These are phyloP conservation scores for Lanistes nyassanus DNA, from an alignment of 1,140 invertebrate genomes.

Conservation along the genomic window DNA sequence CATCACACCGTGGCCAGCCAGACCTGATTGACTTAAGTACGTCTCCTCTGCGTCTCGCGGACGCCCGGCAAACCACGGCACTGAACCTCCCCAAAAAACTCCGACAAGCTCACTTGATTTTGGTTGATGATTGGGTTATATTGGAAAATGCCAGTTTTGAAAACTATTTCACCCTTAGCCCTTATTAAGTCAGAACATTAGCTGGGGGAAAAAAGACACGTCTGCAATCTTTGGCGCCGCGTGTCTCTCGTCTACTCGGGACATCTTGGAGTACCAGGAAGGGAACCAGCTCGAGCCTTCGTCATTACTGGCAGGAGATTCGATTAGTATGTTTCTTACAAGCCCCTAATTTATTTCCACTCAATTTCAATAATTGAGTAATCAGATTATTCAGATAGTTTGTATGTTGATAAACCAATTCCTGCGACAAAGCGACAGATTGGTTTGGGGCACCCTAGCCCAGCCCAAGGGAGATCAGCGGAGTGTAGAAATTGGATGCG, in stretches of 20 bases:
- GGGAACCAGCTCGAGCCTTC: neutral
- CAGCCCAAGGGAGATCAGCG: conserved; percentile 16
- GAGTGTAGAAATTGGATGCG: conserved; percentile 19
- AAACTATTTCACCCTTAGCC: conserved; percentile 30
- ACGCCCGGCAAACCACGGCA: too few species aligned
- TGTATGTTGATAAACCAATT: conserved; percentile 56
- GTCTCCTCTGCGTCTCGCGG: too few species aligned
- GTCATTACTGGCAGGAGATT: conserved; percentile 34
- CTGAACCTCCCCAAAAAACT: too few species aligned
- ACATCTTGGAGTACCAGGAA: neutral
- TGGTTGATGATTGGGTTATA: conserved; percentile 17
- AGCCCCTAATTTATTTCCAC: conserved; percentile 55
- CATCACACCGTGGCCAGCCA: too few species aligned
- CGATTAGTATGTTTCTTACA: conserved; percentile 53
- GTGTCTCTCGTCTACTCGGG: neutral
- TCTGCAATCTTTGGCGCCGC: conserved; percentile 25
- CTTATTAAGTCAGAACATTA: conserved; percentile 30
- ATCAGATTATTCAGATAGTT: conserved; percentile 55
- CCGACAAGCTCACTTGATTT: neutral
- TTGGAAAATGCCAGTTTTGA: conserved; percentile 25
- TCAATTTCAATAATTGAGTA: conserved; percentile 55
- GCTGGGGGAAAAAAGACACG: conserved; percentile 1
- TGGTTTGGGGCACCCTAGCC: conserved; percentile 34
- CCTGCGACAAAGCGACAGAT: conserved; percentile 45
- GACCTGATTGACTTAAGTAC: too few species aligned